phyloP scores from a whole-genome alignment of 2,113 vertebrate genomes.

The Nerophis ophidion region DNA sequence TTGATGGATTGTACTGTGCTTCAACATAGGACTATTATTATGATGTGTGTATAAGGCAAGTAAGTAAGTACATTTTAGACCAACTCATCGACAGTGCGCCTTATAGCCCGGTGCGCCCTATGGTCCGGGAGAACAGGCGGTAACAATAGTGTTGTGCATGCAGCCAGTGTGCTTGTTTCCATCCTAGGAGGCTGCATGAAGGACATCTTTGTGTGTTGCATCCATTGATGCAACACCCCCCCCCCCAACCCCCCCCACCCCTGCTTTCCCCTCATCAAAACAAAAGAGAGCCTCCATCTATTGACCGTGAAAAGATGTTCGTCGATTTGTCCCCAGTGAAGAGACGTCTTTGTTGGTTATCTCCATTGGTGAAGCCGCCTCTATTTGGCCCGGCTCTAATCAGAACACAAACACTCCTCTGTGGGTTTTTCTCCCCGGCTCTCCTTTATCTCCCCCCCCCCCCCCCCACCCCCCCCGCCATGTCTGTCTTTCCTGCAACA shows the following conservation, averaged over 20 bases:
- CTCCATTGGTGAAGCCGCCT: constrained; percentile 65
- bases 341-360: constrained; percentile 67
- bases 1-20: no score
- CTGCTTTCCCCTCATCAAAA: constrained; percentile 29
- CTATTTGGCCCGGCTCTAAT: constrained; percentile 65
- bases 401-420: constrained; percentile 75
- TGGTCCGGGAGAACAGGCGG: neutral
- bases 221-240: constrained; percentile 16
- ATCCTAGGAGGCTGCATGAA: constrained; percentile 21
- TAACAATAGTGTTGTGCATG: constrained; percentile 6
- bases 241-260: neutral
- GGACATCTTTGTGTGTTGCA: constrained; percentile 23
- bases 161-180: constrained; percentile 9
- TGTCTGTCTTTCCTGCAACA: constrained; percentile 35
- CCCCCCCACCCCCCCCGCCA: constrained; percentile 5
- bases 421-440: constrained; percentile 63
- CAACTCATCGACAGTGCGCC: no score
- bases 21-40: no score
- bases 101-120: no score
- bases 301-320: constrained; percentile 63
- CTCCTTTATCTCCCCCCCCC: constrained; percentile 19
- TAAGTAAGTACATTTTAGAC: no score
- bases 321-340: constrained; percentile 59
- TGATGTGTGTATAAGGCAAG: no score
- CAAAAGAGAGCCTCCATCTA: constrained; percentile 53